Conservation (phyloP, 2,113 vertebrate species). For the Microtus montanus region DNA sequence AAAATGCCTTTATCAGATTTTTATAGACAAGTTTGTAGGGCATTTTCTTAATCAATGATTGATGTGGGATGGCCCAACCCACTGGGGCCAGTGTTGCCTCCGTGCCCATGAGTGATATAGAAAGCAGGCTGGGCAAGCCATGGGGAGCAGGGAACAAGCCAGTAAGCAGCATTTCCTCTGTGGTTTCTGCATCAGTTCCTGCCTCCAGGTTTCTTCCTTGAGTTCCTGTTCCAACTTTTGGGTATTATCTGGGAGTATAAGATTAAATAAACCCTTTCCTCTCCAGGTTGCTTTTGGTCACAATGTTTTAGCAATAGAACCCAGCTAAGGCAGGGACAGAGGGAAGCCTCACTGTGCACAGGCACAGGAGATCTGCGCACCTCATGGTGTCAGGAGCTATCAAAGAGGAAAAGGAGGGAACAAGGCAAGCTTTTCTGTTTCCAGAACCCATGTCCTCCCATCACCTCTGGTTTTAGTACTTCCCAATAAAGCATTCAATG, state of each 20-base stretch:
- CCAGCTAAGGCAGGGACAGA: neutral
- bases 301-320: neutral
- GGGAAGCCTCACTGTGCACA: neutral
- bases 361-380: neutral
- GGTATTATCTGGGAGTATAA: neutral
- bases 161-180: neutral
- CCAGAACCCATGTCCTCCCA: neutral
- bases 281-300: neutral
- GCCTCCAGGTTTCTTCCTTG: neutral
- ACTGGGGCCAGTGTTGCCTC: neutral
- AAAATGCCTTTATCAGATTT: neutral
- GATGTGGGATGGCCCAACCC: neutral
- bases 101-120: neutral
- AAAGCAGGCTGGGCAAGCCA: neutral
- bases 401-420: neutral
- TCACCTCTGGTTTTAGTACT: neutral
- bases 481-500: neutral
- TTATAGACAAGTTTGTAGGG: neutral
- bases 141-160: neutral
- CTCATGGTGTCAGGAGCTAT: neutral
- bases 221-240: neutral
- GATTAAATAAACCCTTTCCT: neutral
- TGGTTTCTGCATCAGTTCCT: neutral
- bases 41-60: neutral
- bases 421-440: neutral